Evolutionary conservation across 2,113 vertebrate species (phyloP).

Genomic region (Cromileptes altivelis): DNA sequence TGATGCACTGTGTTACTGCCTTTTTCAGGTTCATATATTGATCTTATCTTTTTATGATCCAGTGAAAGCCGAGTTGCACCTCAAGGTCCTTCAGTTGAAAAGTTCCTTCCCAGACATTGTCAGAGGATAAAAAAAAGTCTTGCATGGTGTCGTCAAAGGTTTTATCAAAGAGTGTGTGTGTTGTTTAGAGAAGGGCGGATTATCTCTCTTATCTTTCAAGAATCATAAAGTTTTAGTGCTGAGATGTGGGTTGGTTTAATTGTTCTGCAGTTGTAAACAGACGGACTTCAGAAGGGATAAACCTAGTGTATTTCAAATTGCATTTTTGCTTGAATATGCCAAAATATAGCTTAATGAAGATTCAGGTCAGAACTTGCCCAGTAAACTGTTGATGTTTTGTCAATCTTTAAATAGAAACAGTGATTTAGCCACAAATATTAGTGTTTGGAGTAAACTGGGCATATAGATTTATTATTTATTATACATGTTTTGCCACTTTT

Average conservation of each 20-base stretch:
- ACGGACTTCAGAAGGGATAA: neutral
- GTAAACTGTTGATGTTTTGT: neutral
- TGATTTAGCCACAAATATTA: no score
- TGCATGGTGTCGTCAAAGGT: neutral
- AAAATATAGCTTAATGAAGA: no score
- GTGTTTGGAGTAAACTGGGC: neutral
- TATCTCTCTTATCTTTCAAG: neutral
- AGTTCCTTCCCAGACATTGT: neutral
- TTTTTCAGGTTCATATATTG: no score
- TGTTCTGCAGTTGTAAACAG: neutral
- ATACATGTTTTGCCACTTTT: neutral
- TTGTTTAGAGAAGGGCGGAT: neutral
- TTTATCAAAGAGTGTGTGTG: neutral
- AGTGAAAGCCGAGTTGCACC: neutral
- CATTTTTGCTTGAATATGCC: no score
- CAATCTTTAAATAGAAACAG: no score
- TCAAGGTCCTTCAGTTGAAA: neutral
- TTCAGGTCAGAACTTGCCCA: neutral
- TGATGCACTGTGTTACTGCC: no score
- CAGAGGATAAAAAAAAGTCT: neutral
- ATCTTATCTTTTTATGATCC: neutral
- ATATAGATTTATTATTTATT: neutral
- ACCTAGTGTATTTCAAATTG: neutral
- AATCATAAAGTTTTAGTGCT: conserved; percentile 2
- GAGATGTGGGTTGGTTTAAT: neutral